Base-by-base conservation (phyloP, 2,888 invertebrate species). In the Seira ritae region DNA sequence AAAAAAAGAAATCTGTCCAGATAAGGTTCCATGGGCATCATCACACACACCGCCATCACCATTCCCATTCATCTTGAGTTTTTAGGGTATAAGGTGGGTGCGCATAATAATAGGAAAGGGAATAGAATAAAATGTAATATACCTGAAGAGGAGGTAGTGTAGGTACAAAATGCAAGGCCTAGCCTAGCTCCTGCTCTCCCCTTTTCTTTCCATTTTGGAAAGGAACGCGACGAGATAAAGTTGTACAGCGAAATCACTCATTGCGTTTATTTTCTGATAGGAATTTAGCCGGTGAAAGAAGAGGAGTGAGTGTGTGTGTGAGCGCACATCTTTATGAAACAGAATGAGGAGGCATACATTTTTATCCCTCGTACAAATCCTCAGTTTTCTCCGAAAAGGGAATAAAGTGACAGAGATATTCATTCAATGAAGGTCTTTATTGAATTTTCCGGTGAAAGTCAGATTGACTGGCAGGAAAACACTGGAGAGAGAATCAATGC, bases 361-460 rank as follows among this genome's bases (percentile, higher is more conserved):
- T 62, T 62, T 62, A 62, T 62, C 62, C 62, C 22, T 17, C 1
- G 20, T 62, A 62, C 62, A 62, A 65, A 79, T 79, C 55, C 79
- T 67, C 70, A 72, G 72, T 24, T 50, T 72, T 80, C 73, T 62
- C 55, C 55, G 65, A 75, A 75, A 67, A 68, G 62, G 75, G 73
- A 70, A 75, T 74, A 74, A 79, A 80, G 74, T 80, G 80, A 75
- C 74, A 74, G 80, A 74, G 74, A 75, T 74, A 74, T 74, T 80
- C 74, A 74, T 80, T 75, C 50, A 74, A 74, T 74, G 80, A 74
- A 75, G 80, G 74, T 71, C 69, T 80, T 80, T 80, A 80, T 80
- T 80, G 80, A 80, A 80, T 80, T 80, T 80, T 80, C 80, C 31
- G 74, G 80, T 80, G 80, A 74, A 80, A 80, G 74, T 69, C 70